A percentile compares a stretch with the other conserved stretches of the same genome.
phyloP scores from a whole-genome alignment of 2,888 invertebrate genomes.

The Thysanoteuthis rhombus region DNA sequence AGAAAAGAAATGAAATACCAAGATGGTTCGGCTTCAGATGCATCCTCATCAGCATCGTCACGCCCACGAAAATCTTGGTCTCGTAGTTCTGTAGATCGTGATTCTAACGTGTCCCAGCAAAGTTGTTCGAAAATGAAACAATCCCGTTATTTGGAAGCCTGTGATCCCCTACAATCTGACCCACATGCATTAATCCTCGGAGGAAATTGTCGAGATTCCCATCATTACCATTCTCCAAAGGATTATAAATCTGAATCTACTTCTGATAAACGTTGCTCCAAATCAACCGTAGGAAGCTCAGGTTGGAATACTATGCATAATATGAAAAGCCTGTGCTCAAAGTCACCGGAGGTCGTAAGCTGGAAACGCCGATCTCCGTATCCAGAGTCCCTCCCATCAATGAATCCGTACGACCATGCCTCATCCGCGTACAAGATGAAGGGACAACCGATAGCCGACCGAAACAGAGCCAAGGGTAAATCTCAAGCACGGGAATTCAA shows the following conservation, averaged over 20 bases:
- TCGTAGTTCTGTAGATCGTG: background rate
- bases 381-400: background rate
- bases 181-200: background rate
- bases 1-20: constrained; percentile 16
- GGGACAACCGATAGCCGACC: background rate
- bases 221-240: background rate
- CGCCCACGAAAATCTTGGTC: background rate
- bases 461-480: background rate
- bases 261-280: background rate
- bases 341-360: background rate
- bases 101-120: constrained; percentile 13
- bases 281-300: background rate
- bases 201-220: background rate
- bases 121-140: background rate
- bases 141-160: background rate
- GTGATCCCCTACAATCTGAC: background rate
- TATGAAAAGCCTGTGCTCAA: background rate
- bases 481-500: background rate
- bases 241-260: background rate
- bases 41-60: background rate
- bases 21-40: constrained; percentile 24
- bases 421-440: background rate
- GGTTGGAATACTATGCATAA: background rate
- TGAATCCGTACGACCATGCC: background rate
- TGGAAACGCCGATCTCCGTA: background rate